phyloP scores from a whole-genome alignment of 2,797 vertebrate genomes.

The Enteromius paludinosus region DNA sequence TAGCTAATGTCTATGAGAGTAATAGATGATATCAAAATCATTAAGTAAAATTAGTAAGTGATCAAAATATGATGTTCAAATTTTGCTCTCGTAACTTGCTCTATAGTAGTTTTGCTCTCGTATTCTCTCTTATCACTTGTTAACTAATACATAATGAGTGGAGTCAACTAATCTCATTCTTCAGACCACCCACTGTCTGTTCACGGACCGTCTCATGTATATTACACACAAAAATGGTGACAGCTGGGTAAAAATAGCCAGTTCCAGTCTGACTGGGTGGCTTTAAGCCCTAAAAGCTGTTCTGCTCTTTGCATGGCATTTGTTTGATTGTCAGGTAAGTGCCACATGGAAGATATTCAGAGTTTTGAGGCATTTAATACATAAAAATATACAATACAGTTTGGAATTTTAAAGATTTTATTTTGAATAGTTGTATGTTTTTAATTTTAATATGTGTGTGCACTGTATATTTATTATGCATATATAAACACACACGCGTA shows the following conservation, averaged over 20 bases:
- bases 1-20: background rate
- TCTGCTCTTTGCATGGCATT: background rate
- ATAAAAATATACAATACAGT: background rate
- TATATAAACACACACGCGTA: too few species aligned
- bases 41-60: background rate
- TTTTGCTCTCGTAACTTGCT: background rate
- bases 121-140: background rate
- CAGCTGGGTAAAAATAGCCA: background rate
- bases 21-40: background rate
- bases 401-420: background rate
- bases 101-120: background rate
- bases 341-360: background rate
- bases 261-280: background rate
- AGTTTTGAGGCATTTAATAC: background rate
- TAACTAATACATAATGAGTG: background rate
- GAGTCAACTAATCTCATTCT: background rate
- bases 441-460: too few species aligned
- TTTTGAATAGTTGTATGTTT: too few species aligned
- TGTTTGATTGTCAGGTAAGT: background rate
- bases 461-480: too few species aligned
- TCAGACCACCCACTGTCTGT: slow-evolving; percentile 15
- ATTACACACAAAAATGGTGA: background rate
- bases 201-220: background rate
- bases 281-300: background rate
- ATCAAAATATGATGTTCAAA: background rate